These are phyloP conservation scores for Altica lythri DNA, from an alignment of 2,888 invertebrate species.

Conservation along the genomic window DNA sequence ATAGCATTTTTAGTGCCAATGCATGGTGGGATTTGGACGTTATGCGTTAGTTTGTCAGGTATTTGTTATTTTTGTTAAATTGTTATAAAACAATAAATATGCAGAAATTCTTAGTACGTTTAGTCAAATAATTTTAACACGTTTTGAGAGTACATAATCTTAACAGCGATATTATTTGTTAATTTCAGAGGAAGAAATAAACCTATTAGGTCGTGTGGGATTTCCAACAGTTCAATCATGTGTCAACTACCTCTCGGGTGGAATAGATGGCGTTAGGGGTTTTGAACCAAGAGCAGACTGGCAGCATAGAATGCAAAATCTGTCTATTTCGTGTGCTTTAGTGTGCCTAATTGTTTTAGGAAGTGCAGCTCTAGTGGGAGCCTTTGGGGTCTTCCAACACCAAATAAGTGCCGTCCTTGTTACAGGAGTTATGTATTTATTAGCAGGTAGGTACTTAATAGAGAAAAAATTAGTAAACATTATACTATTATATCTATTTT, in stretches of 20 bases:
- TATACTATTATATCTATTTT: constrained; percentile 27
- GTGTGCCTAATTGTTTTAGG: constrained; percentile 89
- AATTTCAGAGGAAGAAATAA: constrained; percentile 71
- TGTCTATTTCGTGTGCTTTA: constrained; percentile 92
- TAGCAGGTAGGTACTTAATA: constrained; percentile 77
- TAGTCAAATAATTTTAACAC: too few relatives aligned
- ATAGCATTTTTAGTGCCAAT: constrained; percentile 79
- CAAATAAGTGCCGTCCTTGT: constrained; percentile 93
- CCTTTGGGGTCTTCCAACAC: constrained; percentile 86
- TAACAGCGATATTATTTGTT: neutral
- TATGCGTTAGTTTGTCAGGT: constrained; percentile 84
- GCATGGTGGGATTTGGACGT: constrained; percentile 90
- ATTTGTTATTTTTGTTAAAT: neutral
- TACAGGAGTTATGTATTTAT: constrained; percentile 91
- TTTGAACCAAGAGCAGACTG: constrained; percentile 80
- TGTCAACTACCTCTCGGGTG: constrained; percentile 78
- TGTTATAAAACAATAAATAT: neutral
- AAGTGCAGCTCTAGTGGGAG: constrained; percentile 84
- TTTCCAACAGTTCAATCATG: constrained; percentile 72
- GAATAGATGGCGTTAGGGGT: constrained; percentile 65
- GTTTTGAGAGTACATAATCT: too few relatives aligned
- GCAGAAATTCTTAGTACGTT: neutral
- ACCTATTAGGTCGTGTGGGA: constrained; percentile 67
- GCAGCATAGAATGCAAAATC: constrained; percentile 91
- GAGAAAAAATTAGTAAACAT: too few relatives aligned